A percentile compares a stretch with the other conserved stretches of the same genome.
Conservation (phyloP, 2,113 vertebrate species). For the Pristiophorus japonicus region DNA sequence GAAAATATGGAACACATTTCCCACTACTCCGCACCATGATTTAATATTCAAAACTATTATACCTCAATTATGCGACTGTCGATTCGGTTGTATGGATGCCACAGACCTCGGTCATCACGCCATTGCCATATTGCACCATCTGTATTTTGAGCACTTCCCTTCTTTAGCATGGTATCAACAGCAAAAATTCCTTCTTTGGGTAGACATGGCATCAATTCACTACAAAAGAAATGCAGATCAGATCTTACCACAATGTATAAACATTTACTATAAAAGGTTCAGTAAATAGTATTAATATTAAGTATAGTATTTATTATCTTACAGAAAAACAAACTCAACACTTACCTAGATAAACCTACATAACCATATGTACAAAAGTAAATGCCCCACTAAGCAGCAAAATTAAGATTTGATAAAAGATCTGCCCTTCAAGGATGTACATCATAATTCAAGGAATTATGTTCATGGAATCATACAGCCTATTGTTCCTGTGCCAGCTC, state of each 20-base stretch:
- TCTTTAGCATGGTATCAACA: slow-evolving; percentile 96
- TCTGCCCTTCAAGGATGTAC: neutral
- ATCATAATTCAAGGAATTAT: neutral
- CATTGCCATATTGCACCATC: slow-evolving; percentile 97
- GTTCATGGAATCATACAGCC: neutral
- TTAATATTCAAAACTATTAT: slow-evolving; percentile 41
- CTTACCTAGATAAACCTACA: neutral
- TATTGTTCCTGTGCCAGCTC: neutral
- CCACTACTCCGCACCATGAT: neutral
- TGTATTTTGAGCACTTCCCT: slow-evolving; percentile 91
- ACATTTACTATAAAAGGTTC: neutral
- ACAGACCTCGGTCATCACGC: slow-evolving; percentile 92
- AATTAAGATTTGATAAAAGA: neutral
- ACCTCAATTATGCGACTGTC: slow-evolving; percentile 99
- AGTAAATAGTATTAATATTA: neutral
- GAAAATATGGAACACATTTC: neutral
- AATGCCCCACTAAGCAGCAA: neutral
- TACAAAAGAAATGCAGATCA: slow-evolving; percentile 49
- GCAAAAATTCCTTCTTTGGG: slow-evolving; percentile 98
- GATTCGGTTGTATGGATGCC: slow-evolving; percentile 98
- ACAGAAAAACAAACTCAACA: neutral
- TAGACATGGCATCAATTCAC: slow-evolving; percentile 97
- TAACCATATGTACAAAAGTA: neutral
- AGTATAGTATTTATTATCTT: neutral
- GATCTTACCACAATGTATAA: neutral